Conservation (phyloP, 2,888 invertebrate species). For the Melangyna quadrimaculata region DNA sequence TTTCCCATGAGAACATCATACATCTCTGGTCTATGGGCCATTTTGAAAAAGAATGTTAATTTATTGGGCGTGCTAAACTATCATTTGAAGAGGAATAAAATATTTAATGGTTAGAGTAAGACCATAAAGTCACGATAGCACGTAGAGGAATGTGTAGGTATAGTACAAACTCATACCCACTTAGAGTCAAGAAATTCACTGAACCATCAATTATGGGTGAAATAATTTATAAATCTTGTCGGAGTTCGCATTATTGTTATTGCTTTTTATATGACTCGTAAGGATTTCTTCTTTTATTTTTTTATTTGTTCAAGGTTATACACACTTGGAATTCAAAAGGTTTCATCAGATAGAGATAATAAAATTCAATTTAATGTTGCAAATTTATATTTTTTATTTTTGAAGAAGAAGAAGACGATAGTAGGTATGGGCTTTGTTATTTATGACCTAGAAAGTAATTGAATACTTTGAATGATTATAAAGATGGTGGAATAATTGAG, state of each 20-base stretch:
- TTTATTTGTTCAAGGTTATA: not conserved
- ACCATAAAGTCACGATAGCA: not conserved
- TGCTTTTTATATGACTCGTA: constrained; percentile 6
- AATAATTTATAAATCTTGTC: constrained; percentile 37
- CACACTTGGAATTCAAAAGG: not conserved
- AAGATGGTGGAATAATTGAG: not conserved
- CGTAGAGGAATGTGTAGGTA: not conserved
- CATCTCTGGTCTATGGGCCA: not conserved
- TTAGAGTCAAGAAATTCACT: constrained; percentile 11
- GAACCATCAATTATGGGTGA: constrained; percentile 31
- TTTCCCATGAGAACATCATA: not conserved
- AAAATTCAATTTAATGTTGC: constrained; percentile 13
- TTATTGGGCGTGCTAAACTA: constrained; percentile 38
- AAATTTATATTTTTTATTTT: not conserved
- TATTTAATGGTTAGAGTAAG: not conserved
- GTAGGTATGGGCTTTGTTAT: not conserved
- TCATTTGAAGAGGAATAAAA: constrained; percentile 18
- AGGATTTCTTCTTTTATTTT: not conserved
- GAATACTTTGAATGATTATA: not conserved
- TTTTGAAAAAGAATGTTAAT: constrained; percentile 21
- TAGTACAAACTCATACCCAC: not conserved
- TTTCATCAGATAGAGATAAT: constrained; percentile 15
- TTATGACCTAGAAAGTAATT: not conserved
- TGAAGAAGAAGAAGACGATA: too few relatives aligned
- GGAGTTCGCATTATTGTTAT: constrained; percentile 6